phyloP scores from a whole-genome alignment of 2,113 vertebrate genomes.

The Thunnus thynnus region DNA sequence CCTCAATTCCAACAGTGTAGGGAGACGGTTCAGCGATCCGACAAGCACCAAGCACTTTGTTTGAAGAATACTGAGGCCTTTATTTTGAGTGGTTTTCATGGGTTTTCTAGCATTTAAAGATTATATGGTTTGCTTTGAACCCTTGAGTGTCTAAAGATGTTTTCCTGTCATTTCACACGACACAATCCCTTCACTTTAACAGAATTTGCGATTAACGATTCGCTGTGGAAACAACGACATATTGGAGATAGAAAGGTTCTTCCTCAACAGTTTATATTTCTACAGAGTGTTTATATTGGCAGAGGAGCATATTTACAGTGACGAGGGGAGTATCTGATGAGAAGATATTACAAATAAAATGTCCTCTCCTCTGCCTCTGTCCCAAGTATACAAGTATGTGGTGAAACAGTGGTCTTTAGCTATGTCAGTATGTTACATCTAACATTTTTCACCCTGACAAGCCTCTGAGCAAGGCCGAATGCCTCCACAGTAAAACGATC shows the following conservation, averaged over 20 bases:
- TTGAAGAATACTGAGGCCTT: background rate
- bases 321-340: slow-evolving; percentile 50
- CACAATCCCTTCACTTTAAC: slow-evolving; percentile 33
- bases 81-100: background rate
- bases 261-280: slow-evolving; percentile 44
- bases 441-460: slow-evolving; percentile 46
- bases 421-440: slow-evolving; percentile 30
- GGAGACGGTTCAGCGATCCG: too few species aligned
- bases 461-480: slow-evolving; percentile 45
- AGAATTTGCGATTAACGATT: slow-evolving; percentile 10
- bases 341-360: slow-evolving; percentile 37
- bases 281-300: slow-evolving; percentile 57
- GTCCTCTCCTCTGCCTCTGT: slow-evolving; percentile 29
- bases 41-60: background rate
- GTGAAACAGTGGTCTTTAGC: slow-evolving; percentile 38
- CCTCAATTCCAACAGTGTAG: too few species aligned
- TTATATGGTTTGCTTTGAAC: background rate
- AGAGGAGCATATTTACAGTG: slow-evolving; percentile 43
- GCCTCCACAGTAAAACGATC: slow-evolving; percentile 57
- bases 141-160: slow-evolving; percentile 14
- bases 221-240: background rate
- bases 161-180: background rate
- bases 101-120: background rate
- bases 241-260: background rate
- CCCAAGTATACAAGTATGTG: slow-evolving; percentile 15